Evolutionary conservation across 2,797 vertebrate genomes (phyloP), one percentile per base, ranked within the genome.

Genomic region (Mormyrops boulengeri): DNA sequence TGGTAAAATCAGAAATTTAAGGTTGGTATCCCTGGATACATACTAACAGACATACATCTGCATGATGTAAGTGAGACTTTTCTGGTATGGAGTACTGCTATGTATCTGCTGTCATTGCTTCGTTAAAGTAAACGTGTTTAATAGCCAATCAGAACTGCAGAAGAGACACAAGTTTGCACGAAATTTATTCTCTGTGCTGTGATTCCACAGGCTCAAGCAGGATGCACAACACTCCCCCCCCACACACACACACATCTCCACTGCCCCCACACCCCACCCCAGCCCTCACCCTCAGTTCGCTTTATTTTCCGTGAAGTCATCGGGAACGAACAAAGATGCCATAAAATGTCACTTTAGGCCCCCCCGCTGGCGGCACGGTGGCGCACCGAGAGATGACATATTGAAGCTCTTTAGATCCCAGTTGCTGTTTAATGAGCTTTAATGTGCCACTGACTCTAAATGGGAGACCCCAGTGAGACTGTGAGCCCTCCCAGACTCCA

Each of bases 351-450:
- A 92, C 88, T 90, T 86, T 89, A 88, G 50, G 52, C 90, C 88
- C 89, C 73, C 90, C 91, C 87, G 41, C 89, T 91, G 91, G 91
- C 90, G 47, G 49, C 47, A 9, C 34, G 57, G 88, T 88, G 88
- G 69, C 82, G 80, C 87, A 52, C 66, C 87, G 88, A 90, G 90
- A 88, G 89, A 90, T 92, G 91, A 92, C 92, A 92, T 92, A 92
- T 92, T 92, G 92, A 86, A 66, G 89, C 91, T 90, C 90, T 92
- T 92, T 92, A 91, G 90, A 92, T 89, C 88, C 89, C 90, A 91
- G 92, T 91, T 91, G 89, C 91, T 92, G 91, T 92, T 93, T 93
- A 93, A 93, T 92, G 91, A 92, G 89, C 88, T 90, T 90, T 93
- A 92, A 93, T 93, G 91, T 91, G 91, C 88, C 44, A 57, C 90